phyloP scores from a whole-genome alignment of 2,888 invertebrate genomes.

The Mesochorus sp. region DNA sequence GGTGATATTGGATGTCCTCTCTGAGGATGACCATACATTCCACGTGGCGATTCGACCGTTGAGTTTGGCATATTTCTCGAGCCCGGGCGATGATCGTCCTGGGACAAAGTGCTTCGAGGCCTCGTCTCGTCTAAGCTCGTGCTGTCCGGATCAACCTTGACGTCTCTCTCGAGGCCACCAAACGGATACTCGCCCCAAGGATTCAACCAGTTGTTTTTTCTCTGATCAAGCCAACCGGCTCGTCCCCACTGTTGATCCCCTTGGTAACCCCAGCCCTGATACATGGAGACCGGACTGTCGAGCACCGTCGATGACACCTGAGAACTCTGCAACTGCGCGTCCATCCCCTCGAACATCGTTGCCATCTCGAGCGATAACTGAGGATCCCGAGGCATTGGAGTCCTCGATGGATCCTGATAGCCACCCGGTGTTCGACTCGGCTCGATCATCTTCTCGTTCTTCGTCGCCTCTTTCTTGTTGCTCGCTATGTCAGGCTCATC shows the following conservation, averaged over 20 bases:
- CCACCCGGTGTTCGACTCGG: constrained; percentile 67
- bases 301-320: constrained; percentile 93
- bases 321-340: constrained; percentile 91
- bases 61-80: constrained; percentile 77
- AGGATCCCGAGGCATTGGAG: constrained; percentile 76
- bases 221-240: constrained; percentile 78
- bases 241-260: constrained; percentile 79
- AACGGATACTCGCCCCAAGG: constrained; percentile 79
- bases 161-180: constrained; percentile 82
- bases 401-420: constrained; percentile 72
- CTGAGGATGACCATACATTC: constrained; percentile 72
- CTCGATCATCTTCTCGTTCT: constrained; percentile 75
- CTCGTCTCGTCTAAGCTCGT: constrained; percentile 83
- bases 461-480: constrained; percentile 78
- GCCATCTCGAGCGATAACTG: constrained; percentile 88
- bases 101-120: constrained; percentile 77
- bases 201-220: constrained; percentile 80
- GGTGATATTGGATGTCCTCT: constrained; percentile 76
- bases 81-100: constrained; percentile 77
- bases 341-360: constrained; percentile 90
- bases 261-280: constrained; percentile 82
- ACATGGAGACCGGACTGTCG: constrained; percentile 84
- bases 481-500: constrained; percentile 85
- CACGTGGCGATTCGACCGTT: constrained; percentile 73
- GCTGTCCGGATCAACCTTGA: constrained; percentile 90